Evolutionary conservation across 1,140 invertebrate genomes (phyloP), one percentile per base, ranked within the genome.

Genomic region (Leptinotarsa lineolata): DNA sequence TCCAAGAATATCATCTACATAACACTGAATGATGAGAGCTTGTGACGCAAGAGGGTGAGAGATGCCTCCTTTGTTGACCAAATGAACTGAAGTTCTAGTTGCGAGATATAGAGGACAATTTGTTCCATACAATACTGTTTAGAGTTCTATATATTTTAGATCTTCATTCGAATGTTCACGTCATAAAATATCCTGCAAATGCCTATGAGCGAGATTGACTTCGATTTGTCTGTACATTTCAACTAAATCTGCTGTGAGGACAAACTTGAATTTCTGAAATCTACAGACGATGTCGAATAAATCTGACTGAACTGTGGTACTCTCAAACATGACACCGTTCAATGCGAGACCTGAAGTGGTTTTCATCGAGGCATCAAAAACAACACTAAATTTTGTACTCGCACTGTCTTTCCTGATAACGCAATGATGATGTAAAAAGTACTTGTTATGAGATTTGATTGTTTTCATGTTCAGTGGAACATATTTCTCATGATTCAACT

Each of bases 101-200:
- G 45, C 5, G 45, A 46, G 45, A 46, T 6, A 6, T 46, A 13
- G 45, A 46, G 45, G 5, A 46, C 45, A 46, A 13, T 46, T 46
- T 13, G 80, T 77, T 1, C 85, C 84, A 78, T 84, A 86, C 0
- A 81, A 82, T 0, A 85, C 82, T 3, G 82, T 82, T 3, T 64
- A 74, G 15, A 84, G 70, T 48, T 75, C 18, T 76, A 77, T 85
- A 22, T 69, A 72, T 6, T 44, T 0, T 3, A 80, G 46, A 2
- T 70, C 48, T 11, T 78, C 20, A 54, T 75, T 59, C 15, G 60
- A 18, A 18, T 70, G 45, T n/a, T 70, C 70, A 48, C 80, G 63
- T 81, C 83, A 86, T 5, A 85, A 45, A 21, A 85, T 82, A 70
- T 83, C 76, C 60, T 86, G 85, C 64, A 79, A 84, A 70, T 83